Evolutionary conservation across 2,888 invertebrate genomes (phyloP).

Genomic region (Hypomecis atomaria): DNA sequence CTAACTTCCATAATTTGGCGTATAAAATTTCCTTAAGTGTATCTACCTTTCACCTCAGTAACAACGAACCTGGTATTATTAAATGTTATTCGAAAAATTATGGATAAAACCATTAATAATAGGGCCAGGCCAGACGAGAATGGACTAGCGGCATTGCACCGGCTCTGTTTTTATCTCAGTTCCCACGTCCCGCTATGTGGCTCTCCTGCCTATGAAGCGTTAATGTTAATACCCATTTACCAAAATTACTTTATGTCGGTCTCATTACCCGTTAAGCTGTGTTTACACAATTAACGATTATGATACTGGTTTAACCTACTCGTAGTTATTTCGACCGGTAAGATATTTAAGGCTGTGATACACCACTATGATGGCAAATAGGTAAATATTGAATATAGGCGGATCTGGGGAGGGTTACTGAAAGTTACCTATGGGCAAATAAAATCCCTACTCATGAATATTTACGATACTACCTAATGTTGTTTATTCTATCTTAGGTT

Average conservation of each 20-base stretch:
- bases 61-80: too few relatives aligned
- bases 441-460: not conserved
- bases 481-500: too few relatives aligned
- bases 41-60: too few relatives aligned
- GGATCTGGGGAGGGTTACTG: not conserved
- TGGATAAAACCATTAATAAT: too few relatives aligned
- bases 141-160: not conserved
- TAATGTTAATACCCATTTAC: conserved; percentile 37
- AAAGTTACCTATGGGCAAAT: not conserved
- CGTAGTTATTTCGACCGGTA: not conserved
- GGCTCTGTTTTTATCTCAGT: conserved; percentile 24
- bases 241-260: conserved; percentile 42
- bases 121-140: not conserved
- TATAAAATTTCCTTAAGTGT: too few relatives aligned
- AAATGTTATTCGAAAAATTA: too few relatives aligned
- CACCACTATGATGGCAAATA: not conserved
- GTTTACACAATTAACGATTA: conserved; percentile 42
- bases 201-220: conserved; percentile 31
- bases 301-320: conserved; percentile 28
- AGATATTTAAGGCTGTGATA: conserved; percentile 5
- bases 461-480: too few relatives aligned
- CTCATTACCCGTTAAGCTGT: conserved; percentile 38
- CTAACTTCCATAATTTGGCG: too few relatives aligned
- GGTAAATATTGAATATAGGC: not conserved
- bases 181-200: conserved; percentile 17